These are phyloP conservation scores for Marasmarcha lunaedactyla DNA, from an alignment of 2,888 invertebrate genomes.

Conservation along the genomic window DNA sequence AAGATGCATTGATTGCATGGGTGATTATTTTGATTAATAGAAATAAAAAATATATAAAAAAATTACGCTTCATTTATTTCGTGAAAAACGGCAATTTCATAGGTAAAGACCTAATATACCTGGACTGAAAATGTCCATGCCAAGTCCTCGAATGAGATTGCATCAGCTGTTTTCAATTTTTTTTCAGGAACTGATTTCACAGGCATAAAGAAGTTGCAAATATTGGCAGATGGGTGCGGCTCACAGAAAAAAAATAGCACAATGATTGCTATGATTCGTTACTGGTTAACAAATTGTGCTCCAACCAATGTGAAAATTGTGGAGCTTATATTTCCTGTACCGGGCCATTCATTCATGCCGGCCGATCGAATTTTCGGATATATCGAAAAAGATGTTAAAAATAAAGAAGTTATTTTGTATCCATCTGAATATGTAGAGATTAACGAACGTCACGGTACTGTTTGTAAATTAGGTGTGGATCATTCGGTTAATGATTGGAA, in stretches of 20 bases:
- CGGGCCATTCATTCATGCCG: slow-evolving; percentile 1
- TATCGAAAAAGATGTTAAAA: background rate
- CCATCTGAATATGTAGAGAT: background rate
- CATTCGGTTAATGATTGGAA: background rate
- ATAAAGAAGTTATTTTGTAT: background rate
- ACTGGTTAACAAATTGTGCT: background rate
- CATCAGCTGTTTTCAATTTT: background rate
- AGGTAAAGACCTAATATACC: too few relatives aligned
- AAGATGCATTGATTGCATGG: too few relatives aligned
- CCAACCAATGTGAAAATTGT: background rate
- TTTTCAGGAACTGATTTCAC: too few relatives aligned
- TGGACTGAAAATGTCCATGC: slow-evolving; percentile 2
- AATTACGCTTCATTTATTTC: too few relatives aligned
- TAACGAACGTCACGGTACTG: background rate
- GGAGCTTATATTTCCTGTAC: background rate
- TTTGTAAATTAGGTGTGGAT: background rate
- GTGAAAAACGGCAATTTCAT: too few relatives aligned
- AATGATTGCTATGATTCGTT: background rate
- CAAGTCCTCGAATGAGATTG: background rate
- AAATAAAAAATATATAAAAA: too few relatives aligned
- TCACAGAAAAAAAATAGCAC: background rate
- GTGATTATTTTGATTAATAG: too few relatives aligned
- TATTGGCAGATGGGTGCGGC: background rate
- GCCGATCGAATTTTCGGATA: background rate
- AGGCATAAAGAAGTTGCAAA: background rate